Evolutionary conservation across 2,113 vertebrate species (phyloP).

Genomic region (Apodemus sylvaticus): DNA sequence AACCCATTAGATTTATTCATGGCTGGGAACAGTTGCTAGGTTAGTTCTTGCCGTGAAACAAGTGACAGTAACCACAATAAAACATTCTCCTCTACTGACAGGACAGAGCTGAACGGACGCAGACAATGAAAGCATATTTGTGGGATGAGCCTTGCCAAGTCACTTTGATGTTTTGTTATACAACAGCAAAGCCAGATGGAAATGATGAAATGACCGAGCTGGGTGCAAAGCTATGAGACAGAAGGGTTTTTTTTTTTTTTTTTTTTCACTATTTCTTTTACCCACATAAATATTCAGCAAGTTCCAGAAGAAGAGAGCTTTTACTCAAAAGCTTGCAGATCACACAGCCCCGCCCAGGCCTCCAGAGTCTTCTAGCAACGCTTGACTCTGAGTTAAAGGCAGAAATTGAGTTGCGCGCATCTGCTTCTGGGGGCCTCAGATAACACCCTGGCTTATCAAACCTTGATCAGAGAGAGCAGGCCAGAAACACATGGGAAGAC

Average conservation of each 20-base stretch:
- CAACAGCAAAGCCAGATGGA: constrained; percentile 71
- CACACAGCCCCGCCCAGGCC: not conserved
- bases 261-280: constrained; percentile 58
- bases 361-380: not conserved
- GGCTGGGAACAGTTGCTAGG: constrained; percentile 24
- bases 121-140: constrained; percentile 66
- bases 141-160: constrained; percentile 67
- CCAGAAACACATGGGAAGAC: constrained; percentile 65
- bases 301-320: constrained; percentile 30
- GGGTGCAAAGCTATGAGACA: constrained; percentile 33
- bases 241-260: constrained; percentile 7
- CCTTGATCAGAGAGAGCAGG: constrained; percentile 64
- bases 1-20: constrained; percentile 30
- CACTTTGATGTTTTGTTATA: constrained; percentile 78
- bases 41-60: constrained; percentile 51
- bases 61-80: constrained; percentile 61
- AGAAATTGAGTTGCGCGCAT: constrained; percentile 15
- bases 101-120: constrained; percentile 67
- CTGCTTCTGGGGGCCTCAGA: constrained; percentile 61
- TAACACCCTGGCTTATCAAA: constrained; percentile 69
- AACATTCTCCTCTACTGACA: constrained; percentile 54
- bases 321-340: not conserved
- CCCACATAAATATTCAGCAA: constrained; percentile 41
- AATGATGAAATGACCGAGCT: constrained; percentile 68
- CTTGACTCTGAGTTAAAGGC: constrained; percentile 48